phyloP scores from a whole-genome alignment of 2,797 vertebrate species.

The Mormyrops attenuatus region DNA sequence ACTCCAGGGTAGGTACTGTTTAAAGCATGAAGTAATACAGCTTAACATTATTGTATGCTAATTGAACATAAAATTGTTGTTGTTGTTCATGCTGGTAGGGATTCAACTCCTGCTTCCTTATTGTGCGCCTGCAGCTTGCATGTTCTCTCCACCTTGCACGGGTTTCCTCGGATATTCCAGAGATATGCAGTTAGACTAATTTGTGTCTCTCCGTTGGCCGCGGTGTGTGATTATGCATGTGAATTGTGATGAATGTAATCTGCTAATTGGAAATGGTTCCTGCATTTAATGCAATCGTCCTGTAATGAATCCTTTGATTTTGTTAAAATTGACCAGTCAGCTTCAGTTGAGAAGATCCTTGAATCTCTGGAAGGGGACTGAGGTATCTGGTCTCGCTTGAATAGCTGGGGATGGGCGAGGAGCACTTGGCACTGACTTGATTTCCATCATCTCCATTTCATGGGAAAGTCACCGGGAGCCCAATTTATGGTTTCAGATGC shows the following conservation, averaged over 20 bases:
- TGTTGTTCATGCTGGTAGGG: background rate
- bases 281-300: background rate
- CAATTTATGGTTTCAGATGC: background rate
- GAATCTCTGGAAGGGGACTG: background rate
- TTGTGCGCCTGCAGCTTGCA: background rate
- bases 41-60: background rate
- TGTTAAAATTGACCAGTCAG: background rate
- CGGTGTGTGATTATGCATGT: background rate
- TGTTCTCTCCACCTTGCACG: background rate
- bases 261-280: background rate
- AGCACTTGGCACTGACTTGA: background rate
- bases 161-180: background rate
- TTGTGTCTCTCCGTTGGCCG: background rate
- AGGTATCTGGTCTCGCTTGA: background rate
- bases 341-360: background rate
- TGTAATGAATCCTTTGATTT: background rate
- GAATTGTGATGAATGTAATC: background rate
- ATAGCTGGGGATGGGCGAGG: background rate
- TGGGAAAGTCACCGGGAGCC: background rate
- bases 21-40: background rate
- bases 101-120: background rate
- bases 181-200: background rate
- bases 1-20: rapidly evolving
- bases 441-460: background rate
- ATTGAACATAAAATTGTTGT: background rate